phyloP scores from a whole-genome alignment of 2,888 invertebrate genomes.

The Heteropelma amictum region DNA sequence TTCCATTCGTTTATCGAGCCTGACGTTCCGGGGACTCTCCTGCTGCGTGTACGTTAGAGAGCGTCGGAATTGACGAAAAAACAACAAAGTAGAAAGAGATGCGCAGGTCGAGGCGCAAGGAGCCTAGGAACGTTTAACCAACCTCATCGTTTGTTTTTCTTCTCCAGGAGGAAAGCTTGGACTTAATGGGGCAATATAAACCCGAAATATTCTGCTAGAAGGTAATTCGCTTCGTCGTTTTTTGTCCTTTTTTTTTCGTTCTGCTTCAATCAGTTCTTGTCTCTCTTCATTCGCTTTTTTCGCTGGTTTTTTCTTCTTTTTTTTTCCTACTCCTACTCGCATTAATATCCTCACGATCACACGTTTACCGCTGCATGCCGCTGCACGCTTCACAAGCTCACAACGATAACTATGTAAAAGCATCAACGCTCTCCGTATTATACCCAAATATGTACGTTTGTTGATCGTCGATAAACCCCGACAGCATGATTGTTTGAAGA shows the following conservation, averaged over 20 bases:
- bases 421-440: too few species aligned
- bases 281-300: not conserved
- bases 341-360: too few species aligned
- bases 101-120: too few species aligned
- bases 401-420: too few species aligned
- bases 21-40: too few species aligned
- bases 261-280: slow-evolving; percentile 64
- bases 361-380: too few species aligned
- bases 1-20: too few species aligned
- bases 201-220: slow-evolving; percentile 89
- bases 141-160: slow-evolving; percentile 80
- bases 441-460: too few species aligned
- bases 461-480: too few species aligned
- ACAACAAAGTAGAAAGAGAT: slow-evolving; percentile 25
- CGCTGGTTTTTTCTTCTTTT: slow-evolving; percentile 38
- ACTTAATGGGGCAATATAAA: slow-evolving; percentile 89
- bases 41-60: not conserved
- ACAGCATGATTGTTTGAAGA: too few species aligned
- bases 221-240: slow-evolving; percentile 80
- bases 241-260: too few species aligned
- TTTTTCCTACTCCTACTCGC: slow-evolving; percentile 19
- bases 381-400: too few species aligned
- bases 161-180: slow-evolving; percentile 85
- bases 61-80: not conserved
- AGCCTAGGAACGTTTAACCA: slow-evolving; percentile 55